Evolutionary conservation across 2,888 invertebrate species (phyloP).

Genomic region (Philopedon plagiatum): DNA sequence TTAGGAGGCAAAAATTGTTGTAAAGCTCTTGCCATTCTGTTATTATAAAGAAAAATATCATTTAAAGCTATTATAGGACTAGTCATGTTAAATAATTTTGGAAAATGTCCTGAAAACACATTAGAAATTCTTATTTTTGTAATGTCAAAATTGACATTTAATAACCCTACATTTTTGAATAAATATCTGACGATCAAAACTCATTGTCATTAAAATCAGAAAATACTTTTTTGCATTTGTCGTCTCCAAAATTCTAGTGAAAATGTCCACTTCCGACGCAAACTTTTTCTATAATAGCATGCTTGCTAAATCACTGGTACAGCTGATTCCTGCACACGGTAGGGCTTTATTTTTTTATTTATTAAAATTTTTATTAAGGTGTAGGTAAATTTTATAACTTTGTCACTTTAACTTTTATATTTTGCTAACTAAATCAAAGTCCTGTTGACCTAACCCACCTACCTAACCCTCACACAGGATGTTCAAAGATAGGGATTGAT

Average conservation of each 20-base stretch:
- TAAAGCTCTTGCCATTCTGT: slow-evolving; percentile 67
- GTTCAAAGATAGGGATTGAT: too few relatives aligned
- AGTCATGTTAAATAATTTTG: slow-evolving; percentile 22
- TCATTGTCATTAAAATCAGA: slow-evolving; percentile 15
- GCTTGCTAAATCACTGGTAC: slow-evolving; percentile 67
- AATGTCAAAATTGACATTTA: neutral
- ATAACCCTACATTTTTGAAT: too few relatives aligned
- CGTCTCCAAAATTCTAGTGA: slow-evolving; percentile 16
- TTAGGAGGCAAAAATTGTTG: slow-evolving; percentile 65
- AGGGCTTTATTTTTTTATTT: slow-evolving; percentile 35
- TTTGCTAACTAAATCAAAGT: too few relatives aligned
- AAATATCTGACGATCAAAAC: neutral
- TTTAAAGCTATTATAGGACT: slow-evolving; percentile 35
- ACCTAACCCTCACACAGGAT: too few relatives aligned
- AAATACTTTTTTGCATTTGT: neutral
- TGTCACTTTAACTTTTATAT: too few relatives aligned
- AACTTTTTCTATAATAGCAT: slow-evolving; percentile 68
- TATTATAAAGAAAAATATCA: slow-evolving; percentile 66
- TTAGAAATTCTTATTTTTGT: neutral
- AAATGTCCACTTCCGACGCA: slow-evolving; percentile 37
- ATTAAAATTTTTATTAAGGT: neutral
- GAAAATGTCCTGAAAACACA: neutral
- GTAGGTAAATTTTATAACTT: too few relatives aligned
- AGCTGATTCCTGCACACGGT: slow-evolving; percentile 66
- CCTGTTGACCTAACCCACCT: too few relatives aligned